Evolutionary conservation across 1,140 invertebrate species (phyloP).

Genomic region (Rhynchophorus ferrugineus): DNA sequence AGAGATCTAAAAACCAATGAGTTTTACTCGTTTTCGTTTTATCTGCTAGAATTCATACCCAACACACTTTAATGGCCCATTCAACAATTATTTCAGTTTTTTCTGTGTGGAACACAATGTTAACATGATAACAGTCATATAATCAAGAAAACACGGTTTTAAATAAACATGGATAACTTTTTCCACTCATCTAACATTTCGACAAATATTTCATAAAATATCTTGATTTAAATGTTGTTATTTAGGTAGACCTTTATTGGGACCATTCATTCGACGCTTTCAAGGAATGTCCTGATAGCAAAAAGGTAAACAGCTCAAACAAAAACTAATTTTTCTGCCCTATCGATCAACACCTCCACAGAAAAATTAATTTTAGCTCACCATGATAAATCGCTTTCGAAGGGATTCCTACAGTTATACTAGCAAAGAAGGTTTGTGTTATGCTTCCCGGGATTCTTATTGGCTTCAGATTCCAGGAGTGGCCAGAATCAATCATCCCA

Average conservation of each 20-base stretch:
- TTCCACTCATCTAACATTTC: no score
- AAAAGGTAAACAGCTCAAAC: slow-evolving; percentile 13
- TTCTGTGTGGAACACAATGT: no score
- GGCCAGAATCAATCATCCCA: slow-evolving; percentile 48
- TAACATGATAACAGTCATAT: no score
- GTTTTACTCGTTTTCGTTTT: no score
- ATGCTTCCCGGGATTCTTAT: slow-evolving; percentile 49
- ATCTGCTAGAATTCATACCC: no score
- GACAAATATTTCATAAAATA: no score
- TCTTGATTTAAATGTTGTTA: no score
- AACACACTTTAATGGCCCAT: no score
- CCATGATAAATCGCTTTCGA: slow-evolving; percentile 49
- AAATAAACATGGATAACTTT: no score
- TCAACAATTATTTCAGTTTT: no score
- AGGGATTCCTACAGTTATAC: slow-evolving; percentile 49
- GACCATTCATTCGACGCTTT: slow-evolving; percentile 39
- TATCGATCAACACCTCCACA: background rate
- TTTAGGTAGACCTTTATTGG: slow-evolving; percentile 51
- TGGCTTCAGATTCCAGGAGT: slow-evolving; percentile 50
- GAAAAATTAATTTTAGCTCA: slow-evolving; percentile 25
- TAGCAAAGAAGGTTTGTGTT: slow-evolving; percentile 53
- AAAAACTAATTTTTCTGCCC: background rate
- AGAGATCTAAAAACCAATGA: no score
- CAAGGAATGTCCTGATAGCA: slow-evolving; percentile 35
- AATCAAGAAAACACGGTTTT: no score